Percentiles rank a stretch among this genome's conserved stretches.
Conservation (phyloP, 2,797 vertebrate genomes). For the Simalia tracyae region DNA sequence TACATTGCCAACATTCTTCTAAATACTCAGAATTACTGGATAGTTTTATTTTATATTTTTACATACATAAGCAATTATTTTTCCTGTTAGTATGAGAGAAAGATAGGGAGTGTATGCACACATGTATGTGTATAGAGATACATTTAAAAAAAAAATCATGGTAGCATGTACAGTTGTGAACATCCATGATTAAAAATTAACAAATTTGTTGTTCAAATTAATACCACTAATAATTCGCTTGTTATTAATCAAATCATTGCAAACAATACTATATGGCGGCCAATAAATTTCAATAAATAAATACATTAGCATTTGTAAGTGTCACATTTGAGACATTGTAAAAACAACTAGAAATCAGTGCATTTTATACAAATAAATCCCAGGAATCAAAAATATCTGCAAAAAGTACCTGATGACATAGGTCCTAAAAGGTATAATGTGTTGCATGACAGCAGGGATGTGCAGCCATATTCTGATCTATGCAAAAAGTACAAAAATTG, state of each 20-base stretch:
- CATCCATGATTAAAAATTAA: background rate
- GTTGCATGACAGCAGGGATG: slow-evolving; percentile 99
- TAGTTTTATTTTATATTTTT: background rate
- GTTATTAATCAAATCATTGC: background rate
- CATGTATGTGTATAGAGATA: background rate
- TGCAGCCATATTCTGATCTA: slow-evolving; percentile 96
- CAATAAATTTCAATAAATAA: background rate
- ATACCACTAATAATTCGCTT: background rate
- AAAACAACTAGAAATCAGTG: slow-evolving; percentile 25
- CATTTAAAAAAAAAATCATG: background rate
- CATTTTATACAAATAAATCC: slow-evolving; percentile 16
- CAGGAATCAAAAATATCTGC: background rate
- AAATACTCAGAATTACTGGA: background rate
- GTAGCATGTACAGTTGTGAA: background rate
- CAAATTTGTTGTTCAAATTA: background rate
- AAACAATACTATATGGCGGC: background rate
- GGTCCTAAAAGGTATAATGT: slow-evolving; percentile 97
- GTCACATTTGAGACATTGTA: background rate
- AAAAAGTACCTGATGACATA: slow-evolving; percentile 90
- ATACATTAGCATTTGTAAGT: background rate
- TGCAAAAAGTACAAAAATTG: slow-evolving; percentile 65
- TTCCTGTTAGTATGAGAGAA: background rate
- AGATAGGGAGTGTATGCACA: background rate
- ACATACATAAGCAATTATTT: background rate
- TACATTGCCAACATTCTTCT: background rate